These are phyloP conservation scores for Rhopalosiphum maidis DNA, from an alignment of 1,140 invertebrate species.

Conservation along the genomic window DNA sequence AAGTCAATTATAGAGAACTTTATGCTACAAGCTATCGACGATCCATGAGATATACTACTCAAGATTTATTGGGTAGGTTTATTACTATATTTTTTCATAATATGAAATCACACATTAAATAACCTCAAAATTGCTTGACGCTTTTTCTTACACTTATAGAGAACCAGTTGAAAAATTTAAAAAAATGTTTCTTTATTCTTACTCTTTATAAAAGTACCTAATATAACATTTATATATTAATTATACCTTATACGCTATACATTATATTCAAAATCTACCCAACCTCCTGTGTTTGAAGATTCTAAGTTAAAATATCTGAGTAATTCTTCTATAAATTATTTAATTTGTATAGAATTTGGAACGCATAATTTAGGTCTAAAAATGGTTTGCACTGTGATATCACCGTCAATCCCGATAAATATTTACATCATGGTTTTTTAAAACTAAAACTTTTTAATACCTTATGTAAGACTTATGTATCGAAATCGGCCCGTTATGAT, in stretches of 20 bases:
- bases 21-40: constrained; percentile 57
- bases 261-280: not conserved
- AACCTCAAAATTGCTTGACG: not conserved
- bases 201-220: not conserved
- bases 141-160: not conserved
- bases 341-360: not conserved
- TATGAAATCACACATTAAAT: not conserved
- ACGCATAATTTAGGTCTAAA: not conserved
- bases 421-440: not conserved
- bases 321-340: not conserved
- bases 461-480: not conserved
- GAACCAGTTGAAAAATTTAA: not conserved
- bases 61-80: constrained; percentile 57
- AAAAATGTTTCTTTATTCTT: not conserved
- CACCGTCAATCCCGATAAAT: not conserved
- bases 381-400: not conserved
- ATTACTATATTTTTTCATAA: not conserved
- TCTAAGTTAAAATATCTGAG: not conserved
- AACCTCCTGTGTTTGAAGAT: not conserved
- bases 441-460: not conserved
- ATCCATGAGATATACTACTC: constrained; percentile 55
- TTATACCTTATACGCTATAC: not conserved
- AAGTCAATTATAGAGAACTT: constrained; percentile 56
- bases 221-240: not conserved
- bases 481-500: not conserved